Conservation (phyloP, 2,113 vertebrate species). For the Cepphus grylle region DNA sequence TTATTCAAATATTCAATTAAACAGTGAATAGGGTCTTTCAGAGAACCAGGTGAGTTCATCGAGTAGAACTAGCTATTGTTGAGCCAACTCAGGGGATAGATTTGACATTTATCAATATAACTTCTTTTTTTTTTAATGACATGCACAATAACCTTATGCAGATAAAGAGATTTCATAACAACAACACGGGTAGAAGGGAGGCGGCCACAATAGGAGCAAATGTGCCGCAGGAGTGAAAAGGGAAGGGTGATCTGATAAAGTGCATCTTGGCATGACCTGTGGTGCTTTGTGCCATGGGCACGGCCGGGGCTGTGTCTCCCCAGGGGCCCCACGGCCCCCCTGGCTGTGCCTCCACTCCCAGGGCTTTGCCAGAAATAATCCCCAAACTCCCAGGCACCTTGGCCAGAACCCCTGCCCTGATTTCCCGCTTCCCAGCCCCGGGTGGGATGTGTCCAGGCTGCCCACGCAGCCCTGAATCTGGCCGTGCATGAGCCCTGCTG, state of each 20-base stretch:
- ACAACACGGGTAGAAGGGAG: not conserved
- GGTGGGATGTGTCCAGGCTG: not conserved
- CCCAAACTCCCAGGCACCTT: not conserved
- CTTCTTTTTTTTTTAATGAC: constrained; percentile 56
- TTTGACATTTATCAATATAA: constrained; percentile 69
- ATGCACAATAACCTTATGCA: constrained; percentile 66
- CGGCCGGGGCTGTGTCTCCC: not conserved
- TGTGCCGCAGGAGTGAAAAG: not conserved
- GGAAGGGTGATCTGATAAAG: constrained; percentile 29
- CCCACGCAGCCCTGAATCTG: not conserved
- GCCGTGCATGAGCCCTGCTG: rapidly evolving
- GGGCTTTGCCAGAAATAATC: not conserved
- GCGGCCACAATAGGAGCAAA: not conserved
- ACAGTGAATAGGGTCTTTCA: constrained; percentile 89
- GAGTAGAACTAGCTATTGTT: constrained; percentile 74
- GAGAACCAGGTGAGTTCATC: constrained; percentile 86
- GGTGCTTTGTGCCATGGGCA: not conserved
- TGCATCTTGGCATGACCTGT: not conserved
- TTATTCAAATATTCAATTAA: constrained; percentile 99
- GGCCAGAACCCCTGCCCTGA: not conserved
- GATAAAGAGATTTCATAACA: constrained; percentile 66
- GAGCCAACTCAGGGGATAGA: constrained; percentile 66
- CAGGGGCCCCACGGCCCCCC: rapidly evolving
- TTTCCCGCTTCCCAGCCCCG: not conserved
- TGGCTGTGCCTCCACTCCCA: rapidly evolving